Evolutionary conservation across 1,140 invertebrate genomes (phyloP), one percentile per base, ranked within the genome.

Genomic region (Coboldia fuscipes): DNA sequence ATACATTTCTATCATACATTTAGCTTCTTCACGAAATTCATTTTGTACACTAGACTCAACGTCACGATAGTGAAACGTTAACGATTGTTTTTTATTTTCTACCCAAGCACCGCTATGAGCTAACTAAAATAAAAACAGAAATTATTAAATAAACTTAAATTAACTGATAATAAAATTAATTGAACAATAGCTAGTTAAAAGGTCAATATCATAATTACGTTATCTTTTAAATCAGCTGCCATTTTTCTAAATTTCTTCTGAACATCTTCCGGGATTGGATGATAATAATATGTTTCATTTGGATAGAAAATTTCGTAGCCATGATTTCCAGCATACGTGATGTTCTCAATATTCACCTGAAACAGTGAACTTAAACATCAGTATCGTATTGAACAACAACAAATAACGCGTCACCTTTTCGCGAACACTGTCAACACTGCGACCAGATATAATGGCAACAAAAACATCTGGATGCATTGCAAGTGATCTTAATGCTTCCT

Each of bases 271-370:
- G 83, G 81, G 66, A 88, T 74, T 2, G 83, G 78, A 58, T 84
- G 81, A 8, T 85, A 76, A 48, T 85, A 86, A 43, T 79, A 75
- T 26, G 76, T 84, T 12, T 82, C 82, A 53, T 89, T 82, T 0
- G 82, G 79, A 56, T 88, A 83, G 28, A 83, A 51, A 40, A 89
- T 86, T 57, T 89, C 82, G 36, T 89, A 53, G 14, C 83, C 85
- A 46, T 89, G 85, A 56, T 80, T 88, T 17, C 84, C 85, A 20
- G 83, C 84, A 46, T 90, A 89, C 2, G 83, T 88, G n/a, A 89
- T 80, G 20, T 78, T 75, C 31, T 81, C 72, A 40, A 89, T 84
- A n/a, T n/a, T n/a, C n/a, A n/a, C n/a, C n/a, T n/a, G n/a, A n/a
- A n/a, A n/a, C n/a, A n/a, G n/a, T n/a, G n/a, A n/a, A n/a, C n/a